Conservation (phyloP, 2,113 vertebrate genomes). For the Saimiri boliviensis region DNA sequence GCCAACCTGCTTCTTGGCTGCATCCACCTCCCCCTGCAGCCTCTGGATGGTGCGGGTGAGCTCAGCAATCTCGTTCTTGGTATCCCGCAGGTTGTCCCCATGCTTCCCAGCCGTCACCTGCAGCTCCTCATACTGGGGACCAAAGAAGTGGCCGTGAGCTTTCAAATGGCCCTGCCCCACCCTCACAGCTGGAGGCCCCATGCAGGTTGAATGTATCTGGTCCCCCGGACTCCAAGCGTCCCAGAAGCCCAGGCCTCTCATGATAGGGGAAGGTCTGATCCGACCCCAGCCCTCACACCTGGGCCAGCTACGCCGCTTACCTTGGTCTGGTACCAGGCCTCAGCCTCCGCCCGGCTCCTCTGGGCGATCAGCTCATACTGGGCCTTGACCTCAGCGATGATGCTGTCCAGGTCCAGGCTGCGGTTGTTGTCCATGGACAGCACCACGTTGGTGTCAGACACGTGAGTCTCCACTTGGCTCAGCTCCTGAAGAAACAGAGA, state of each 20-base stretch:
- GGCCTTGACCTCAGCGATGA: conserved; percentile 91
- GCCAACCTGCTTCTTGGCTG: conserved; percentile 88
- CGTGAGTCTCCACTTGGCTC: conserved; percentile 90
- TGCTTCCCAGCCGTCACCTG: conserved; percentile 84
- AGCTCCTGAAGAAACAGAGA: conserved; percentile 86
- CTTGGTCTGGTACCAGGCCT: conserved; percentile 94
- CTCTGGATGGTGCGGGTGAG: conserved; percentile 88
- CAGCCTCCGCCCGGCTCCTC: conserved; percentile 90
- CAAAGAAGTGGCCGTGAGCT: not conserved
- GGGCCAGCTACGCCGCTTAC: conserved; percentile 74
- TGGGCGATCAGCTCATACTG: conserved; percentile 93
- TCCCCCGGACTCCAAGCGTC: not conserved
- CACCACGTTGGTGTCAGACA: conserved; percentile 91
- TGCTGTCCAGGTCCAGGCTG: conserved; percentile 92
- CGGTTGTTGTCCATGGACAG: conserved; percentile 96
- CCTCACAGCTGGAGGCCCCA: too few species aligned
- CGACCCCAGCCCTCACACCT: not conserved
- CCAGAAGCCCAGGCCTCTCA: not conserved
- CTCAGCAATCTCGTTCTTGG: conserved; percentile 90
- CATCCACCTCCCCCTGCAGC: conserved; percentile 88
- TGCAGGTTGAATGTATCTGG: not conserved
- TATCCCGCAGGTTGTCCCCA: conserved; percentile 87
- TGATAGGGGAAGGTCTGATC: too few species aligned
- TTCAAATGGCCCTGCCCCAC: not conserved
- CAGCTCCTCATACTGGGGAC: conserved; percentile 70